Percentiles rank a stretch among this genome's conserved stretches.
Evolutionary conservation across 2,797 vertebrate genomes (phyloP).

Genomic region (Mus caroli): DNA sequence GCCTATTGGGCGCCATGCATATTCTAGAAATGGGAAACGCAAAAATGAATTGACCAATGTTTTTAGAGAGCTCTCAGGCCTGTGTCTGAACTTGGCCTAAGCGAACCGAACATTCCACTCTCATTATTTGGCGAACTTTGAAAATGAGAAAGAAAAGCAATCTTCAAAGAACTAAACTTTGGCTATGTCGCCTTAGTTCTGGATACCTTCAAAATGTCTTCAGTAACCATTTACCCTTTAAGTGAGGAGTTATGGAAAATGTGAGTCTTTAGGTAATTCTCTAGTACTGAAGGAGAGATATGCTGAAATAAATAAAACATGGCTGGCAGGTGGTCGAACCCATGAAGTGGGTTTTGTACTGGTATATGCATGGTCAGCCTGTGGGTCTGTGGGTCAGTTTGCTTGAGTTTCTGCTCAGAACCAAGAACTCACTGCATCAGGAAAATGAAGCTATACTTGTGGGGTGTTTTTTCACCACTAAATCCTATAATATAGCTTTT

Average conservation of each 20-base stretch:
- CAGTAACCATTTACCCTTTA: constrained; percentile 26
- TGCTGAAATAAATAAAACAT: constrained; percentile 10
- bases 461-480: background rate
- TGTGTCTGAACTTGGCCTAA: background rate
- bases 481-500: background rate
- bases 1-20: constrained; percentile 15
- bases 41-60: constrained; percentile 56
- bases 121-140: constrained; percentile 41
- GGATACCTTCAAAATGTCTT: background rate
- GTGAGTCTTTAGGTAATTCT: constrained; percentile 22
- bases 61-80: constrained; percentile 65
- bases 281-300: constrained; percentile 25
- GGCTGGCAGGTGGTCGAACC: background rate
- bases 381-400: background rate
- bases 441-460: background rate
- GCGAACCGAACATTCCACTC: constrained; percentile 6
- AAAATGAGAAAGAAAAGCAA: background rate
- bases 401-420: background rate
- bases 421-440: background rate
- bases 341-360: background rate
- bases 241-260: background rate
- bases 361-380: background rate
- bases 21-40: constrained; percentile 17
- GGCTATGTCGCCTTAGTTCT: background rate
- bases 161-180: constrained; percentile 1